These are phyloP conservation scores for Drosophila sp. DNA, from an alignment of 1,140 invertebrate genomes.

Conservation along the genomic window DNA sequence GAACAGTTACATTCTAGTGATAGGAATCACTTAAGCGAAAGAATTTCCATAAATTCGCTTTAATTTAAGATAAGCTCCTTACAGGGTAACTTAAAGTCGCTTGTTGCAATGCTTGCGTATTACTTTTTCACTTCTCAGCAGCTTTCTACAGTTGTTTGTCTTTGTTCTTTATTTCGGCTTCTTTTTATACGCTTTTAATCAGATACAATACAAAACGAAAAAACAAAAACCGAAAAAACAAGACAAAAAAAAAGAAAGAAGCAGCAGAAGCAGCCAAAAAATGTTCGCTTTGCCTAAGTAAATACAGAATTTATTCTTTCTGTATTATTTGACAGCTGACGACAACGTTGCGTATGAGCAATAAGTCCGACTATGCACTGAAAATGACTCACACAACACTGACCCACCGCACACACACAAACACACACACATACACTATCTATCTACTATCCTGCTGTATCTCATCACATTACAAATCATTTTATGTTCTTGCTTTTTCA, in stretches of 20 bases:
- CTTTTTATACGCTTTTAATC: slow-evolving; percentile 50
- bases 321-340: slow-evolving; percentile 21
- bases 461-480: slow-evolving; percentile 43
- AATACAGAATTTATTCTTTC: slow-evolving; percentile 32
- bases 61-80: not conserved
- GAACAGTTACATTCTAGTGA: no score
- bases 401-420: not conserved
- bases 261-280: not conserved
- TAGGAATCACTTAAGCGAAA: no score
- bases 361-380: slow-evolving; percentile 22
- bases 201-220: slow-evolving; percentile 31
- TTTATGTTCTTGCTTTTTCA: slow-evolving; percentile 48
- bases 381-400: slow-evolving; percentile 34
- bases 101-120: not conserved
- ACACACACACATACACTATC: not conserved
- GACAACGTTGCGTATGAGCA: slow-evolving; percentile 60
- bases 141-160: slow-evolving; percentile 6
- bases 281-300: slow-evolving; percentile 36
- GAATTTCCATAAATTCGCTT: no score
- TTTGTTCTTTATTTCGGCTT: slow-evolving; percentile 15
- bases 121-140: not conserved
- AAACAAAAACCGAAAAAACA: not conserved
- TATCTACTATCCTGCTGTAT: not conserved
- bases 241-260: not conserved
- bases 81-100: not conserved